These are phyloP conservation scores for Holacanthus passer DNA, from an alignment of 2,113 vertebrate genomes.

Conservation along the genomic window DNA sequence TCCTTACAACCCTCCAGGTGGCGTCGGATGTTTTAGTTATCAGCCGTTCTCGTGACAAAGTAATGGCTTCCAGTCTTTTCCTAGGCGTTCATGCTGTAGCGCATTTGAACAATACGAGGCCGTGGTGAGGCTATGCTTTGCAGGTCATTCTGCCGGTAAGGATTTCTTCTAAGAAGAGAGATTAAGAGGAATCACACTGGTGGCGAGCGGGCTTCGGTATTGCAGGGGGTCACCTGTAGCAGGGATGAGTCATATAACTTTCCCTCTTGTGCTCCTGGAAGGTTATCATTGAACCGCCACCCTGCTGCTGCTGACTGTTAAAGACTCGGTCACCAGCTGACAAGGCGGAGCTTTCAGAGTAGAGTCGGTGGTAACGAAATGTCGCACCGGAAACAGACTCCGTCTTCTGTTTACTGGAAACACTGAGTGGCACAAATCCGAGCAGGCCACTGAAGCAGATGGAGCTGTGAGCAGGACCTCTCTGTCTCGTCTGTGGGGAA, in stretches of 20 bases:
- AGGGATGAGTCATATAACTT: conserved; percentile 27
- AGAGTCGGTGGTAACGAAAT: conserved; percentile 17
- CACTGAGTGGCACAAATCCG: conserved; percentile 24
- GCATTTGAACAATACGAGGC: conserved; percentile 3
- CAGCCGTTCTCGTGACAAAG: neutral
- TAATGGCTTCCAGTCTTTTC: conserved; percentile 5
- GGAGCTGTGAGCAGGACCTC: conserved; percentile 7
- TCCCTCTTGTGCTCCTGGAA: neutral
- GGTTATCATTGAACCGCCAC: neutral
- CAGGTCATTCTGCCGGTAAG: neutral
- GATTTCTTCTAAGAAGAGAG: neutral
- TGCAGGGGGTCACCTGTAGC: neutral
- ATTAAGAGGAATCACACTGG: conserved; percentile 5
- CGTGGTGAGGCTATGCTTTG: neutral
- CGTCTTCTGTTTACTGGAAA: conserved; percentile 5
- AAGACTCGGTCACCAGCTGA: conserved; percentile 27
- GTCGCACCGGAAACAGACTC: conserved; percentile 7
- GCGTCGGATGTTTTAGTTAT: neutral
- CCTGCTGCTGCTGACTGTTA: neutral
- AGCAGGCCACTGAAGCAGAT: conserved; percentile 13
- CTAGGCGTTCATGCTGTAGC: neutral
- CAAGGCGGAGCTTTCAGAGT: conserved; percentile 16
- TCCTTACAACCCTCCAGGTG: neutral
- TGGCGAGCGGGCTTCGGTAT: neutral
- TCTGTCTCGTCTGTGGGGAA: neutral